phyloP scores from a whole-genome alignment of 2,113 vertebrate genomes.

The Archilochus colubris region DNA sequence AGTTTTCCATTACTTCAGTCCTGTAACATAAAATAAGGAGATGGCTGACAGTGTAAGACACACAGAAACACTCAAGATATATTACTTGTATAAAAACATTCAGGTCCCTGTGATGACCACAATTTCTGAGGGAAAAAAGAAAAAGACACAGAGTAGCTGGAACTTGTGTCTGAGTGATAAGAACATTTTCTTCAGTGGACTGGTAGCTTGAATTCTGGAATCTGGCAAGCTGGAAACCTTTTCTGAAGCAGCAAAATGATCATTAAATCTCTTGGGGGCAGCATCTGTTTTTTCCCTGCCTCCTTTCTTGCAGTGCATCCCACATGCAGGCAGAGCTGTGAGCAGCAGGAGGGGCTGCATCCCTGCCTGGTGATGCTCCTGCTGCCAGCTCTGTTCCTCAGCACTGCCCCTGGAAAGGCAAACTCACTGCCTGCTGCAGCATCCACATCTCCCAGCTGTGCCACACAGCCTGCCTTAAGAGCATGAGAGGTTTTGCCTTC shows the following conservation, averaged over 20 bases:
- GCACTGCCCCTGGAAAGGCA: background rate
- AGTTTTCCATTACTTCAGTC: background rate
- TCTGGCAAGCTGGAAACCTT: background rate
- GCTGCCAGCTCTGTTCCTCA: background rate
- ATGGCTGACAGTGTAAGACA: background rate
- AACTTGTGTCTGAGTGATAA: background rate
- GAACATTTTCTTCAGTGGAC: background rate
- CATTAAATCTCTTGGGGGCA: background rate
- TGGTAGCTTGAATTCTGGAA: background rate
- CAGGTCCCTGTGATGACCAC: background rate
- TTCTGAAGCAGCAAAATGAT: background rate
- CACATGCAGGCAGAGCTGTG: background rate
- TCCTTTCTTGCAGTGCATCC: background rate
- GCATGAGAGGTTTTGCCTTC: background rate
- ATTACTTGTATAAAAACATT: background rate
- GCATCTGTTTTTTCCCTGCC: background rate
- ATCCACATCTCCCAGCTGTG: background rate
- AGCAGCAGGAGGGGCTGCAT: background rate
- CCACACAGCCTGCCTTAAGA: background rate
- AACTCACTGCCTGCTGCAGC: background rate
- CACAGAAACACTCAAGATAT: background rate
- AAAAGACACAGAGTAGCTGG: background rate
- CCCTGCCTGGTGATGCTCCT: background rate
- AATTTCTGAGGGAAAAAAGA: rapidly evolving
- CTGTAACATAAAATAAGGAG: background rate